phyloP scores from a whole-genome alignment of 2,797 vertebrate genomes.

The Macroramphosus scolopax region DNA sequence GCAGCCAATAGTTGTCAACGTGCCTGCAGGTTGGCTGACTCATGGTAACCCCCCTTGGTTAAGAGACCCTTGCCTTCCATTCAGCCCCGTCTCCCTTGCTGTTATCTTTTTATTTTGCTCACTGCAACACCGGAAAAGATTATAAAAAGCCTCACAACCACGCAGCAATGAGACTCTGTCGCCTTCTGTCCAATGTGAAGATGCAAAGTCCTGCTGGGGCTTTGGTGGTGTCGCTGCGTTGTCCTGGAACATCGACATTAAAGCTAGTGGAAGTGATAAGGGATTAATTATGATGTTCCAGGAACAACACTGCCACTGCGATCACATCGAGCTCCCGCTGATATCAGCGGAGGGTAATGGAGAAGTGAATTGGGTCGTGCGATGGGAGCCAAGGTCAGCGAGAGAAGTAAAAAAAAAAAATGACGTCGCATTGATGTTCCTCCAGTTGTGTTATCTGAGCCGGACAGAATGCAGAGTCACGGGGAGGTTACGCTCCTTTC shows the following conservation, averaged over 20 bases:
- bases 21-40: not conserved
- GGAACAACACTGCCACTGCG: not conserved
- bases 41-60: no score
- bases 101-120: no score
- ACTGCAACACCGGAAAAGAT: no score
- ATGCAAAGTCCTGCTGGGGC: no score
- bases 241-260: no score
- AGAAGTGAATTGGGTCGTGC: conserved; percentile 40
- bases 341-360: conserved; percentile 8
- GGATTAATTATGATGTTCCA: not conserved
- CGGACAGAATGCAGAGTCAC: conserved; percentile 65
- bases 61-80: no score
- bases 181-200: conserved; percentile 2
- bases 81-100: no score
- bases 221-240: no score
- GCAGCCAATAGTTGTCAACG: not conserved
- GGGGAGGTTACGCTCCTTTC: conserved; percentile 50
- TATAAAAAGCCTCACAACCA: no score
- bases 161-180: not conserved
- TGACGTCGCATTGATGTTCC: conserved; percentile 54
- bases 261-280: not conserved
- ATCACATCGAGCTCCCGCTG: not conserved
- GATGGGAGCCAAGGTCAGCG: conserved; percentile 60
- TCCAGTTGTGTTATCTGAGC: conserved; percentile 62
- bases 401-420: conserved; percentile 47